These are phyloP conservation scores for Sclerurus mexicanus DNA, from an alignment of 2,113 vertebrate genomes.

Conservation along the genomic window DNA sequence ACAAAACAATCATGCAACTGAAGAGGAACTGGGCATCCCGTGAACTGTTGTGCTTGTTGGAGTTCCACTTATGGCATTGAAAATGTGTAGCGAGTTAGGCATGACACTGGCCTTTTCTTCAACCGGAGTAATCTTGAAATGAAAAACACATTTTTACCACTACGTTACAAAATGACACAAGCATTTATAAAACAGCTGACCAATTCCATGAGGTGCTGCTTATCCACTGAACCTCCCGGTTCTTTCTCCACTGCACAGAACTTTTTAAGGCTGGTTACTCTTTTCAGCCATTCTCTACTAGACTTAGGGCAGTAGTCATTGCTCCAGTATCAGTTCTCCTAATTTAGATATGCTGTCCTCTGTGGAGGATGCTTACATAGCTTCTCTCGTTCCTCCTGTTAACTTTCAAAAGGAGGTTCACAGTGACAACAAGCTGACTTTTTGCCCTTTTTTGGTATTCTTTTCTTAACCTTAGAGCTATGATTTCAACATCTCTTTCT, in stretches of 20 bases:
- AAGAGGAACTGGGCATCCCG: constrained; percentile 93
- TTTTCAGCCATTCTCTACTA: background rate
- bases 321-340: background rate
- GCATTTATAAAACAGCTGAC: background rate
- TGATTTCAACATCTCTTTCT: background rate
- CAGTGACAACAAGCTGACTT: background rate
- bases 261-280: background rate
- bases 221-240: fast-evolving
- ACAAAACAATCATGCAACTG: constrained; percentile 83
- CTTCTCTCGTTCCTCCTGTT: background rate
- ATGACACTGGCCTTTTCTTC: constrained; percentile 91
- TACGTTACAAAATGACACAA: background rate
- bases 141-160: background rate
- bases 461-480: background rate
- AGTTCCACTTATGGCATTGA: constrained; percentile 98
- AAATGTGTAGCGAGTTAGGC: constrained; percentile 94
- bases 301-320: background rate
- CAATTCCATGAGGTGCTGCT: background rate
- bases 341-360: background rate
- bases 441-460: background rate
- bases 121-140: constrained; percentile 85
- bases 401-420: background rate
- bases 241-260: background rate
- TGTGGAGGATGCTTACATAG: background rate
- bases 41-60: constrained; percentile 92